Percentiles rank a stretch among this genome's conserved stretches.
Evolutionary conservation across 2,888 invertebrate species (phyloP).

Genomic region (Melanargia galathea): DNA sequence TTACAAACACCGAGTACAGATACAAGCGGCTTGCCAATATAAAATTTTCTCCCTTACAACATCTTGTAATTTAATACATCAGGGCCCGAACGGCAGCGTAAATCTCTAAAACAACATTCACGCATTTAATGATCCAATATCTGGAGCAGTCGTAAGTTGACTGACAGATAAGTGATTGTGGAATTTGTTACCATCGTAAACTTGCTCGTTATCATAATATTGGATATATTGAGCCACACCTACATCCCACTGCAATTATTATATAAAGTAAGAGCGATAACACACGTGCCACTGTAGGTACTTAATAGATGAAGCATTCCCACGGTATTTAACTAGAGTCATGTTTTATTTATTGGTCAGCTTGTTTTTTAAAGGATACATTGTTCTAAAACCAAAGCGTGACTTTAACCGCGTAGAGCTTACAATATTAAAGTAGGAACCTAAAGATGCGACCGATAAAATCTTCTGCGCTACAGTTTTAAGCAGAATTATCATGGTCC

Average conservation of each 20-base stretch:
- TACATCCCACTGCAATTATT: slow-evolving; percentile 31
- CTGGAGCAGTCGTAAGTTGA: slow-evolving; percentile 41
- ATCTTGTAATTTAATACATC: slow-evolving; percentile 35
- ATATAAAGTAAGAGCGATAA: slow-evolving; percentile 27
- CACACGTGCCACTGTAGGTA: slow-evolving; percentile 9
- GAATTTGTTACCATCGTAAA: slow-evolving; percentile 42
- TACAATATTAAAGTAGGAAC: too few species aligned
- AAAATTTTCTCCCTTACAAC: slow-evolving; percentile 38
- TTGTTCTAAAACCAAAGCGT: too few species aligned
- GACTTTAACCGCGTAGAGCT: too few species aligned
- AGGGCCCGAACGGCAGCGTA: slow-evolving; percentile 29
- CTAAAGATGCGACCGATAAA: too few species aligned
- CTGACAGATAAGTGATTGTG: slow-evolving; percentile 42
- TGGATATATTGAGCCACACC: slow-evolving; percentile 39
- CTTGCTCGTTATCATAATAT: slow-evolving; percentile 41
- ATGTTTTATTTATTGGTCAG: too few species aligned
- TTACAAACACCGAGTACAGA: not conserved
- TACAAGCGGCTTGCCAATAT: slow-evolving; percentile 9
- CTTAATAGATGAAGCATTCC: slow-evolving; percentile 7
- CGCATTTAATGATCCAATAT: slow-evolving; percentile 41
- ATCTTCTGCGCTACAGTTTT: too few species aligned
- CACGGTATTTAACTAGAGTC: not conserved
- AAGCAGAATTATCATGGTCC: too few species aligned
- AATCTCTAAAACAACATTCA: slow-evolving; percentile 40
- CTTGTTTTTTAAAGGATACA: too few species aligned